phyloP scores from a whole-genome alignment of 2,113 vertebrate genomes.

The Urocitellus parryii region DNA sequence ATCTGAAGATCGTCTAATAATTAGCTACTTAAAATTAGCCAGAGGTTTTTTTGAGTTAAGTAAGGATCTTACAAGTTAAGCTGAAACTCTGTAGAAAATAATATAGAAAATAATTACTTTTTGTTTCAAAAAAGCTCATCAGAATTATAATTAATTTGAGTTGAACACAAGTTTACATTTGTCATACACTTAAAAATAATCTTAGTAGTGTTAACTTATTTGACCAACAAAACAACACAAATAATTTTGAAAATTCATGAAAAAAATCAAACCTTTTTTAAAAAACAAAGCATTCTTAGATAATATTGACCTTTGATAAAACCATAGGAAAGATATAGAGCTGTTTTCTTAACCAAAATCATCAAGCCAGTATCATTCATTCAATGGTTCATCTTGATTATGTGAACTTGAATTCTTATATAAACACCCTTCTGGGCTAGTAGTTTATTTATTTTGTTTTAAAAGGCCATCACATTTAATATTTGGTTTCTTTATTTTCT shows the following conservation, averaged over 20 bases:
- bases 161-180: slow-evolving; percentile 22
- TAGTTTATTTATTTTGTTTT: slow-evolving; percentile 14
- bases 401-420: neutral
- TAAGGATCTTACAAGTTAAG: slow-evolving; percentile 45
- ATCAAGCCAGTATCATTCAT: neutral
- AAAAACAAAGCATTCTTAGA: neutral
- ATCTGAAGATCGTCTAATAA: no score
- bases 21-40: no score
- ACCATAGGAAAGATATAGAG: neutral
- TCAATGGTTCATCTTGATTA: neutral
- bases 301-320: neutral
- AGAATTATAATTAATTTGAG: slow-evolving; percentile 51
- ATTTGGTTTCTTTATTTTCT: slow-evolving; percentile 32
- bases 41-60: slow-evolving; percentile 13
- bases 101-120: neutral
- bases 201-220: neutral
- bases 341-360: neutral
- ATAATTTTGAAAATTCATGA: slow-evolving; percentile 30
- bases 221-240: neutral
- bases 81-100: neutral
- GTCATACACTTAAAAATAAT: neutral
- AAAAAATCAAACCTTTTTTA: neutral
- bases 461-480: neutral
- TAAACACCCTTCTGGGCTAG: neutral
- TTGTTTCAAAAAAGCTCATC: slow-evolving; percentile 28